Conservation (phyloP, 2,113 vertebrate species). For the Elgaria multicarinata region DNA sequence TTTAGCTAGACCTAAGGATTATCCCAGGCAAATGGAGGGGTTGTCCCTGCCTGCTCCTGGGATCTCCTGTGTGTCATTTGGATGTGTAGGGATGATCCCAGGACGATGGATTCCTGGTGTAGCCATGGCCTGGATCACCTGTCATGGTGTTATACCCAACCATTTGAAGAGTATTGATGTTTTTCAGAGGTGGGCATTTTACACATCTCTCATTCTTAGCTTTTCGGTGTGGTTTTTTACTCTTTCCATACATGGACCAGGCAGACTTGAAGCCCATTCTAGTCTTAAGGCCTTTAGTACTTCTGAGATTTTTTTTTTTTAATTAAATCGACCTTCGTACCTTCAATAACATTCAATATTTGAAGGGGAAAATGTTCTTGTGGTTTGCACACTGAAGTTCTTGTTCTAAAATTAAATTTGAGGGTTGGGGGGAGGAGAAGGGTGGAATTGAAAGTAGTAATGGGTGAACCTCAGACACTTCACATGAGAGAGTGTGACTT, state of each 20-base stretch:
- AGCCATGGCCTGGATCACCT: too few relatives aligned
- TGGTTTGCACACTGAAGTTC: conserved; percentile 35
- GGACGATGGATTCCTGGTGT: too few relatives aligned
- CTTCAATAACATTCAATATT: conserved; percentile 48
- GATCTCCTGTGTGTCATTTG: too few relatives aligned
- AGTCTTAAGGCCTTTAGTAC: conserved; percentile 51
- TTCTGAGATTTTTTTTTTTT: conserved; percentile 7
- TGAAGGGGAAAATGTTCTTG: conserved; percentile 43
- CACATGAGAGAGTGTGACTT: conserved; percentile 22
- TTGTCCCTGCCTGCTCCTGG: too few relatives aligned
- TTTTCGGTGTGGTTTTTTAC: too few relatives aligned
- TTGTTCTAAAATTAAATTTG: conserved; percentile 53
- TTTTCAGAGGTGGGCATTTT: too few relatives aligned
- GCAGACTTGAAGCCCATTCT: background rate
- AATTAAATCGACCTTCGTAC: conserved; percentile 12
- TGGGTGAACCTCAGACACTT: conserved; percentile 68
- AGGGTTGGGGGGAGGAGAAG: background rate
- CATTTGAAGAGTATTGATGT: background rate
- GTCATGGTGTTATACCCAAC: too few relatives aligned
- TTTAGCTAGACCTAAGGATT: too few relatives aligned
- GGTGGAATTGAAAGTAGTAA: conserved; percentile 57
- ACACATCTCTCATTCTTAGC: too few relatives aligned
- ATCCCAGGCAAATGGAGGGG: too few relatives aligned
- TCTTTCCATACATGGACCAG: too few relatives aligned
- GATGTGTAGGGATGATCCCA: too few relatives aligned